A percentile compares a stretch with the other conserved stretches of the same genome.
Conservation (phyloP, 1,140 invertebrate genomes). For the Drosophila athabasca region DNA sequence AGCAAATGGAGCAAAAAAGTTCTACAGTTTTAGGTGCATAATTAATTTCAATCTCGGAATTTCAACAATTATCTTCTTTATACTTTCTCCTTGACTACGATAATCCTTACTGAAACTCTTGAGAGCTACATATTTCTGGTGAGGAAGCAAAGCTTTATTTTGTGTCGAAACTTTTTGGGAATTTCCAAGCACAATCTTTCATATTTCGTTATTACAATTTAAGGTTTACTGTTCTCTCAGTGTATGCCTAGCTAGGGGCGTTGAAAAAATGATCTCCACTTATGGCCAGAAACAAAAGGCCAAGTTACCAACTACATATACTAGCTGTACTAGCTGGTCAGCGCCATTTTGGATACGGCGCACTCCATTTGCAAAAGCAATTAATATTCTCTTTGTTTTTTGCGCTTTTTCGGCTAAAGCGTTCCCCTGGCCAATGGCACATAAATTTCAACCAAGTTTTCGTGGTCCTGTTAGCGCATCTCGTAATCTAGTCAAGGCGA, state of each 20-base stretch:
- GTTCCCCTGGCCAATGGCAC: constrained; percentile 58
- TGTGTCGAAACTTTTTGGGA: too few relatives aligned
- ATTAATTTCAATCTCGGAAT: too few relatives aligned
- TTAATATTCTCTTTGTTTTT: constrained; percentile 66
- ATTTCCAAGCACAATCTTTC: too few relatives aligned
- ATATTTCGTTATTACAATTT: background rate
- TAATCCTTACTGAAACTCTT: too few relatives aligned
- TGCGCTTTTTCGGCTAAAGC: constrained; percentile 23
- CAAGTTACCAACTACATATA: constrained; percentile 53
- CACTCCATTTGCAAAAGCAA: constrained; percentile 80
- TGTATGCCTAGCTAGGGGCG: constrained; percentile 24
- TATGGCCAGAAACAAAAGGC: constrained; percentile 64
- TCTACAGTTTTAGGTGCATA: too few relatives aligned
- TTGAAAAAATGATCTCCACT: constrained; percentile 30
- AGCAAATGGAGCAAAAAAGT: too few relatives aligned
- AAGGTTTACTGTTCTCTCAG: constrained; percentile 13
- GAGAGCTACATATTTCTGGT: too few relatives aligned
- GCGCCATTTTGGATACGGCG: constrained; percentile 59
- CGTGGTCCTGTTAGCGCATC: constrained; percentile 43
- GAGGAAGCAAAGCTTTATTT: too few relatives aligned
- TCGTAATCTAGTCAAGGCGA: constrained; percentile 53
- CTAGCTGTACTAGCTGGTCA: constrained; percentile 45
- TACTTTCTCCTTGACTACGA: too few relatives aligned
- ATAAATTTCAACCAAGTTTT: constrained; percentile 73
- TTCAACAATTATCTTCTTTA: too few relatives aligned